Base-by-base conservation (phyloP, 1,140 invertebrate species). In the Drosophila teissieri region DNA sequence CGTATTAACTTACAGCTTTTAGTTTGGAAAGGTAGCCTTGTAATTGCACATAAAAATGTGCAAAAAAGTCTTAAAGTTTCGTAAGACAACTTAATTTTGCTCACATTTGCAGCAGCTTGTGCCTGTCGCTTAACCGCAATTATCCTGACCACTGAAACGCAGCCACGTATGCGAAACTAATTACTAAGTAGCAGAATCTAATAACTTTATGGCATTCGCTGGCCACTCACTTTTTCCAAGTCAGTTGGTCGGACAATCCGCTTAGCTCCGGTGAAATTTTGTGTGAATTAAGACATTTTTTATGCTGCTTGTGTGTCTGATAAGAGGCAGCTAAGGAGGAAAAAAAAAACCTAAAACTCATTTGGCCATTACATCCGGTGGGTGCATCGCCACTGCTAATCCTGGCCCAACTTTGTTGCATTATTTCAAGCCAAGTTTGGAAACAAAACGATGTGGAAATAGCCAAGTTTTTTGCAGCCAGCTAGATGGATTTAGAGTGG, bases 251-350 rank as follows among this genome's bases (percentile, higher is more conserved):
- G 61, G 44, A 67, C 64, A 86, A 86, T 86, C 82, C 74, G 75
- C 74, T 88, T 76, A 76, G 65, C 55, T 53, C 46, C 46, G 62
- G 46, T 69, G 34, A 75, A 76, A 69, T 83, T 86, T 76, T 65
- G 70, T 88, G 58, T 42, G 82, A 88, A 88, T 86, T 86, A 88
- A 86, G 53, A 72, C 58, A 88, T 88, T 88, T 75, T 68, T 49
- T 49, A 58, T 70, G 31, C 64, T 39, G 24, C 62, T 17, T 65
- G 46, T 65, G 19, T 27, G 14, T 39, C 40, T 45, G 42, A 69
- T 63, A 44, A 52, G 39, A 37, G 49, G 49, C 40, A 49, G 56
- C 24, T 31, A 40, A 62, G 57, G 67, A 67, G 31, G 19, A 68
- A 60, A 57, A 67, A 64, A 37, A 39, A 48, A 46, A 10, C 11